phyloP scores from a whole-genome alignment of 2,888 invertebrate species.

The Caenorhabditis plicata region DNA sequence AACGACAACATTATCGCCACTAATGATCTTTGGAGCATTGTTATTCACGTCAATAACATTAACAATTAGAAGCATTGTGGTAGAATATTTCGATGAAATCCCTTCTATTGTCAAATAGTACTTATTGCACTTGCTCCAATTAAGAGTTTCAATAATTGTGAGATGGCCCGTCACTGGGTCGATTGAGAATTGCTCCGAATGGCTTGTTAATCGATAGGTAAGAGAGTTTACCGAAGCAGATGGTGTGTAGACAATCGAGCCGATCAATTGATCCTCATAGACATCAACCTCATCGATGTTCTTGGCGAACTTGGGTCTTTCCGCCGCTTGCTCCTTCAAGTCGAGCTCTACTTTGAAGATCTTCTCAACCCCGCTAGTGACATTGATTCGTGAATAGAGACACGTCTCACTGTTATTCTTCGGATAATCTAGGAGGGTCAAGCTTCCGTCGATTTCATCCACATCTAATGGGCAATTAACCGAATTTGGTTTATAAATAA shows the following conservation, averaged over 20 bases:
- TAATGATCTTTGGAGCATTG: conserved; percentile 86
- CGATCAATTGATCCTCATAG: conserved; percentile 24
- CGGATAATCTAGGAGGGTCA: conserved; percentile 37
- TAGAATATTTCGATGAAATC: no score
- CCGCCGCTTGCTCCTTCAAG: conserved; percentile 13
- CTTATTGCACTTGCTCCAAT: conserved; percentile 28
- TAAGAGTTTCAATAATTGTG: conserved; percentile 76
- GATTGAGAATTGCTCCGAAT: conserved; percentile 76
- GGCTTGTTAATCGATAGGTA: conserved; percentile 38
- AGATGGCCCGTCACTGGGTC: conserved; percentile 91
- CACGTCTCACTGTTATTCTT: no score
- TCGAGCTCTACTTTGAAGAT: no score
- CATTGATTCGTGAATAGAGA: no score
- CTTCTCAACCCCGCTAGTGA: no score
- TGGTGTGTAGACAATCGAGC: no score
- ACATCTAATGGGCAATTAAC: conserved; percentile 37
- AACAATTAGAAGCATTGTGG: conserved; percentile 69
- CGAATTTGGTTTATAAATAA: neutral
- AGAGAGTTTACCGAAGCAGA: conserved; percentile 18
- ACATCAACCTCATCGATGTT: conserved; percentile 11
- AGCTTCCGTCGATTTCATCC: conserved; percentile 40
- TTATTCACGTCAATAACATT: conserved; percentile 81
- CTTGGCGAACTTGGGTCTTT: conserved; percentile 24
- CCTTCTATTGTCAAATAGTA: no score
- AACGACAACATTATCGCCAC: conserved; percentile 11